Evolutionary conservation across 2,113 vertebrate species (phyloP), one percentile per base, ranked within the genome.

Genomic region (Marcusenius ussheri): DNA sequence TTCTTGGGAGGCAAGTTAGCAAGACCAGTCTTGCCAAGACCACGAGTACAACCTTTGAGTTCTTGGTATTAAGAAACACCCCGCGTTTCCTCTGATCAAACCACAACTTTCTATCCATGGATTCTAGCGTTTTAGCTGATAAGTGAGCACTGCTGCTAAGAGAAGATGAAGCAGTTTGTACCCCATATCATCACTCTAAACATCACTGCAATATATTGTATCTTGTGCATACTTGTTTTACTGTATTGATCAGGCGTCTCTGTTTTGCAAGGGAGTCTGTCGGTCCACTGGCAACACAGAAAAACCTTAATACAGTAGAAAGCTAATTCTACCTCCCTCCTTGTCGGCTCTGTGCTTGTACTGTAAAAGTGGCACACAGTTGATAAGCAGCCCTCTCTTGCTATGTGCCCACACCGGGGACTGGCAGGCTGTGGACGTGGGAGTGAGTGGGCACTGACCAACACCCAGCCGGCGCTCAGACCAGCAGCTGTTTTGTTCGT

Each of bases 401-500:
- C 50, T 56, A 15, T 31, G 15, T 87, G 85, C 85, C 85, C 50
- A 56, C 85, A 87, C 50, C 3, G 31, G 85, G 50, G 85, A 87
- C 85, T 87, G 85, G 85, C 85, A 87, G 85, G 49, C 85, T 53
- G 85, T 3, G 17, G 27, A 47, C 85, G 85, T 87, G 85, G 85
- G 85, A 87, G 85, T 87, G 50, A 87, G 85, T 87, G 85, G 85
- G 85, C 85, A 87, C 6, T 51, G 85, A 51, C 17, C 15, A 53
- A 87, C 85, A 51, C 49, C 21, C 45, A 53, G 85, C 47, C 50
- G 85, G 50, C 31, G 19, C 47, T 87, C 85, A 31, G 39, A 50
- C 50, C 85, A 87, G 85, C 85, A 56, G 85, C 46, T 87, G 85
- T 87, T 87, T 87, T 87, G 27, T 56, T 87, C 50, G 50, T 27